Evolutionary conservation across 2,888 invertebrate species (phyloP).

Genomic region (Nomada lathburiana): DNA sequence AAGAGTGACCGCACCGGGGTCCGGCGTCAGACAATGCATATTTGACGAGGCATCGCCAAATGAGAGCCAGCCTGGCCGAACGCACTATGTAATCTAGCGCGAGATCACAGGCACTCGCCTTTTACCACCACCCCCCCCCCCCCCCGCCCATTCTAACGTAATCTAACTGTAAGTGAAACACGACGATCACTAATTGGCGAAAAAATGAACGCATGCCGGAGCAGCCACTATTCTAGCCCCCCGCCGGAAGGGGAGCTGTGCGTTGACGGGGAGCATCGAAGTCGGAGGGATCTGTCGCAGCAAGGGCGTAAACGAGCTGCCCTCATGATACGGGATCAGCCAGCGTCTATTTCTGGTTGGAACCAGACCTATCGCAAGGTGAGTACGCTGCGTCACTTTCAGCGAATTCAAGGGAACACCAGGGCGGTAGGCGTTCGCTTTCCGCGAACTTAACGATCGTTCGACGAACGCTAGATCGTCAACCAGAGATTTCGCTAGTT

Average conservation of each 20-base stretch:
- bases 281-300: slow-evolving; percentile 94
- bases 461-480: not conserved
- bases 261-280: slow-evolving; percentile 89
- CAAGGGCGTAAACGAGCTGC: slow-evolving; percentile 90
- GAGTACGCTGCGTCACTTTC: slow-evolving; percentile 31
- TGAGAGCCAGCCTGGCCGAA: slow-evolving; percentile 70
- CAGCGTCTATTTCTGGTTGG: slow-evolving; percentile 81
- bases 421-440: not conserved
- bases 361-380: slow-evolving; percentile 84
- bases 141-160: slow-evolving; percentile 56
- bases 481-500: not conserved
- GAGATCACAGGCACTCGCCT: slow-evolving; percentile 74
- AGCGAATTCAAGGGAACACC: not conserved
- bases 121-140: too few species aligned
- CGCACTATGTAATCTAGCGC: slow-evolving; percentile 68
- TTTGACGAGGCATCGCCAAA: slow-evolving; percentile 58
- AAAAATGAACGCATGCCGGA: slow-evolving; percentile 73
- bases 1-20: slow-evolving; percentile 5
- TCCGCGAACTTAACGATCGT: slow-evolving; percentile 2
- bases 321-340: slow-evolving; percentile 87
- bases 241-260: slow-evolving; percentile 85
- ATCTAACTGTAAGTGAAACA: slow-evolving; percentile 16
- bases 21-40: slow-evolving; percentile 54
- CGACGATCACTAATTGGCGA: slow-evolving; percentile 75
- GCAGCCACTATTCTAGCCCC: slow-evolving; percentile 84